Base-by-base conservation (phyloP, 2,888 invertebrate genomes). In the Drosophila bunnanda region DNA sequence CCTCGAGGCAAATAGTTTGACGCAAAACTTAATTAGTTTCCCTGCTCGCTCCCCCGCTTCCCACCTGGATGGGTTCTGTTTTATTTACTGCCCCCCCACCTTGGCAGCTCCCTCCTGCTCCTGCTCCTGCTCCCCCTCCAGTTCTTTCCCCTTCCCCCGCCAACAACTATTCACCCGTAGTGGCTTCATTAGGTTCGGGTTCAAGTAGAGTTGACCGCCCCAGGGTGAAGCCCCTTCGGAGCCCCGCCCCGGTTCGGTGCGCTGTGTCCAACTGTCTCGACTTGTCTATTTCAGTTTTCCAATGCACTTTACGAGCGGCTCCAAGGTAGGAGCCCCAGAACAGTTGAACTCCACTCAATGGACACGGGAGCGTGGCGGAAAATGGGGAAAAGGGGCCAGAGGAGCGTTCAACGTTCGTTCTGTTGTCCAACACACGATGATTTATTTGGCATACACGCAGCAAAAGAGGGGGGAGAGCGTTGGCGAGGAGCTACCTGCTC, bases 261-360 rank as follows among this genome's bases (percentile, higher is more conserved):
- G 48, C 79, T 84, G 76, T 81, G 87, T 75, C 81, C 87, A 83
- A 75, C 85, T 84, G 81, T 85, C 78, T 80, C 75, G 82, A 80
- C 82, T 82, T 83, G 83, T 87, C 85, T 87, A 78, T 87, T 87
- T 83, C 83, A 85, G 83, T 84, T 83, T 84, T 80, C 88, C 85
- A 80, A 87, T 83, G 88, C 85, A 85, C 85, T 83, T 83, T 83
- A 83, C 83, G 83, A 83, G 75, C 70, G 57, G 53, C 50, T 53
- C 65, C 36, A 66, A 66, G 67, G 50, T 38, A 58, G 70, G 36
- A 57, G 69, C 46, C 30, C 52, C 52, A 64, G 53, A 53, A 64
- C 61, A 61, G 65, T 62, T 50, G 52, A 43, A 58, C 46, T 60
- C 61, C 46, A 60, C 60, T 60, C 57, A 57, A 57, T 57, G 62